Evolutionary conservation across 2,797 vertebrate genomes (phyloP).

Genomic region (Scyliorhinus canicula): DNA sequence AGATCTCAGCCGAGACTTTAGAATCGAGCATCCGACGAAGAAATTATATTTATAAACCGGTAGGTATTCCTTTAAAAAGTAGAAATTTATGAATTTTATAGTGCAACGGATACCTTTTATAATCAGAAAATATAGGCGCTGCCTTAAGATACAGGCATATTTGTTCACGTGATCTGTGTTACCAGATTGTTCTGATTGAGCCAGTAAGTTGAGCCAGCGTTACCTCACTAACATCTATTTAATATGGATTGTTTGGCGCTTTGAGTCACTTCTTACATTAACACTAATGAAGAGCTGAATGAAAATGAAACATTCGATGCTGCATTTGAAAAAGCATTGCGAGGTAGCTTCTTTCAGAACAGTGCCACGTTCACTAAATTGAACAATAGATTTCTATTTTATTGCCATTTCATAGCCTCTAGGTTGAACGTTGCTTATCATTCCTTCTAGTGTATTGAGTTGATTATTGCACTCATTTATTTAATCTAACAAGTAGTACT

Average conservation of each 20-base stretch:
- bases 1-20: constrained; percentile 45
- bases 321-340: not conserved
- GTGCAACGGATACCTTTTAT: constrained; percentile 75
- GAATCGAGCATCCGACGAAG: constrained; percentile 48
- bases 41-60: constrained; percentile 49
- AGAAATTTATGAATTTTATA: constrained; percentile 67
- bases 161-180: constrained; percentile 89
- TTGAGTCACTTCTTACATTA: constrained; percentile 24
- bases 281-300: constrained; percentile 36
- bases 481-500: not conserved
- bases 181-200: constrained; percentile 72
- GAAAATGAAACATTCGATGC: constrained; percentile 1
- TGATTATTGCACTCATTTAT: not conserved
- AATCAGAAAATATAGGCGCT: constrained; percentile 89
- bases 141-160: constrained; percentile 91
- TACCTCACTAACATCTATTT: constrained; percentile 55
- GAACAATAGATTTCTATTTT: constrained; percentile 28
- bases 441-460: not conserved
- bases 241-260: constrained; percentile 44
- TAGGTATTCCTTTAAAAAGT: constrained; percentile 53
- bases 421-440: too few species aligned
- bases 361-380: not conserved
- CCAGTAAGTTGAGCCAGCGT: constrained; percentile 69
- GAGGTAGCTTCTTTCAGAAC: not conserved
- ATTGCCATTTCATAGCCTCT: not conserved